Evolutionary conservation across 2,113 vertebrate species (phyloP).

Genomic region (Trichomycterus rosablanca): DNA sequence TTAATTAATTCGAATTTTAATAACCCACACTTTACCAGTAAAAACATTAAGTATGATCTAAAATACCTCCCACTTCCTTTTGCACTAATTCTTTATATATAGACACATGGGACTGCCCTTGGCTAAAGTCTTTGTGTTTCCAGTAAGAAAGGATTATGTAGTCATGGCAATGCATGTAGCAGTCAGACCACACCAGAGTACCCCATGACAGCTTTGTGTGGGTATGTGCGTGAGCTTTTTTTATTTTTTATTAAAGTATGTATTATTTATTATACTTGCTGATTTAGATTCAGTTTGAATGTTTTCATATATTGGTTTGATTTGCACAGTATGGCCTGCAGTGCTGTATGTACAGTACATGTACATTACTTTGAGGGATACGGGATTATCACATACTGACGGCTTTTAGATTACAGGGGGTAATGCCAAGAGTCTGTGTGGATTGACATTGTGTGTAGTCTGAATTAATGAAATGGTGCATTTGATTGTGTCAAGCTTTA

Average conservation of each 20-base stretch:
- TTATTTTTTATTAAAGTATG: not conserved
- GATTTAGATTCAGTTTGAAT: too few relatives aligned
- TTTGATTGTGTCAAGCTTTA: too few relatives aligned
- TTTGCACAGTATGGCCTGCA: too few relatives aligned
- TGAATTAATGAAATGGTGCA: not conserved
- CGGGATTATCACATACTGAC: too few relatives aligned
- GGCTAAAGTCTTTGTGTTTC: slow-evolving; percentile 38
- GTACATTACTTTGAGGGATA: too few relatives aligned
- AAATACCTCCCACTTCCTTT: slow-evolving; percentile 18
- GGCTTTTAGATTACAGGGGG: not conserved
- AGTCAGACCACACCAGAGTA: slow-evolving; percentile 37
- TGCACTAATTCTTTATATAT: slow-evolving; percentile 36
- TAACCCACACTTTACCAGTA: not conserved
- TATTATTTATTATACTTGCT: slow-evolving; percentile 1
- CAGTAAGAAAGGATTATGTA: slow-evolving; percentile 37
- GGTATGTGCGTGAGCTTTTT: slow-evolving; percentile 18
- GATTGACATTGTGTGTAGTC: too few relatives aligned
- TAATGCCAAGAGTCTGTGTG: too few relatives aligned
- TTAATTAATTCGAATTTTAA: not conserved
- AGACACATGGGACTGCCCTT: slow-evolving; percentile 39
- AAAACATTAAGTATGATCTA: slow-evolving; percentile 41
- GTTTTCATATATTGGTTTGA: too few relatives aligned
- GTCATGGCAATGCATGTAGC: slow-evolving; percentile 38
- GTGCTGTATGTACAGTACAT: too few relatives aligned
- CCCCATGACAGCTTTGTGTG: slow-evolving; percentile 46